Evolutionary conservation across 2,888 invertebrate species (phyloP).

Genomic region (Anthophora plumipes): DNA sequence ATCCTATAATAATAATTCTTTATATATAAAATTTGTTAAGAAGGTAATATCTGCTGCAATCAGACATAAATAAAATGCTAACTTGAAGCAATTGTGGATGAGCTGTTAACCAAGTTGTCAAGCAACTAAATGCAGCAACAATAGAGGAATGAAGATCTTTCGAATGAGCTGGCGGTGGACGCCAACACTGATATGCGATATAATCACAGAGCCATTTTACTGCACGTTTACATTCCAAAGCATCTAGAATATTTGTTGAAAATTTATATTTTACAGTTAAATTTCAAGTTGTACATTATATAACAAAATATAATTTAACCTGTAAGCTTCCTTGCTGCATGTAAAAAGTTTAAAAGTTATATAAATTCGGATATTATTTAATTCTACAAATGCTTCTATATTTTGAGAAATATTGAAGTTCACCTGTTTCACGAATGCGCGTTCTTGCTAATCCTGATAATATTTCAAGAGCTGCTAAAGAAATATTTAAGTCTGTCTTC

Average conservation of each 20-base stretch:
- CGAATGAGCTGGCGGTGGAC: constrained; percentile 96
- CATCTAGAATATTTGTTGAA: constrained; percentile 87
- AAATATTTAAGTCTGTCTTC: constrained; percentile 97
- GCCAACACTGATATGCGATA: constrained; percentile 97
- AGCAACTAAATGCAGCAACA: constrained; percentile 96
- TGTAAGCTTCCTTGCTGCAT: constrained; percentile 86
- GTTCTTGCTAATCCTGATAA: constrained; percentile 95
- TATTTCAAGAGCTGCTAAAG: constrained; percentile 96
- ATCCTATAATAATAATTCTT: constrained; percentile 87
- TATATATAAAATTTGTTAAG: background rate
- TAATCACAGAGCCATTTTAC: constrained; percentile 99
- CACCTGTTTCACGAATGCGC: constrained; percentile 95
- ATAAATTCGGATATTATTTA: constrained; percentile 19
- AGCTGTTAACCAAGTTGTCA: constrained; percentile 96
- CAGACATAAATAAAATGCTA: constrained; percentile 16
- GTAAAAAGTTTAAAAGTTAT: constrained; percentile 60
- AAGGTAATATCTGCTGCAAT: background rate
- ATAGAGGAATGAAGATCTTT: constrained; percentile 97
- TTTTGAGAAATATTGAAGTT: constrained; percentile 49
- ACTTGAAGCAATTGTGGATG: constrained; percentile 92
- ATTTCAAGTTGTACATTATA: constrained; percentile 20
- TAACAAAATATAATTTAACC: constrained; percentile 79
- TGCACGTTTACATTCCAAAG: constrained; percentile 94
- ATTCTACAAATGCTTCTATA: background rate
- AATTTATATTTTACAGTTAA: constrained; percentile 9